Evolutionary conservation across 2,797 vertebrate genomes (phyloP).

Genomic region (Brachyrhaphis roseni): DNA sequence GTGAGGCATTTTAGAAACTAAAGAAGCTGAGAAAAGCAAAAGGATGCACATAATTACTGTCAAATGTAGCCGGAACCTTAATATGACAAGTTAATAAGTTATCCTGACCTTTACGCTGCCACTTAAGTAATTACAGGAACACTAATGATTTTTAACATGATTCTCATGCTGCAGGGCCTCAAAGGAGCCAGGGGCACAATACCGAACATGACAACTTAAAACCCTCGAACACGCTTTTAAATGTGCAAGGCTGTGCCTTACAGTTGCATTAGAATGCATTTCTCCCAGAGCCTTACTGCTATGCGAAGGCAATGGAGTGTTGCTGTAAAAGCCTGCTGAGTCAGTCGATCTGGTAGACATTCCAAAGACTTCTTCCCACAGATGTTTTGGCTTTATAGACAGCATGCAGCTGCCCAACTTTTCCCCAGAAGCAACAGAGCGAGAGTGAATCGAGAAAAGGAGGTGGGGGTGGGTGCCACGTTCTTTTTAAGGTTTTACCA

Average conservation of each 20-base stretch:
- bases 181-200: slow-evolving; percentile 29
- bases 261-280: slow-evolving; percentile 24
- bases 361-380: slow-evolving; percentile 62
- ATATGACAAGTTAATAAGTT: slow-evolving; percentile 76
- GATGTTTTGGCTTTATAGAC: slow-evolving; percentile 68
- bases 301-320: slow-evolving; percentile 22
- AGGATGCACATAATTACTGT: slow-evolving; percentile 69
- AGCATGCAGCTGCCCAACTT: slow-evolving; percentile 49
- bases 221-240: slow-evolving; percentile 48
- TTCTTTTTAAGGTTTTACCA: slow-evolving; percentile 37
- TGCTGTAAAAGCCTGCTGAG: slow-evolving; percentile 55
- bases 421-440: slow-evolving; percentile 25
- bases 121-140: slow-evolving; percentile 68
- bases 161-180: slow-evolving; percentile 47
- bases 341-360: slow-evolving; percentile 53
- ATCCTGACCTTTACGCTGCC: slow-evolving; percentile 59
- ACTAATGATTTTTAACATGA: slow-evolving; percentile 67
- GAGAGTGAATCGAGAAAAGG: slow-evolving; percentile 1
- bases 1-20: slow-evolving; percentile 22
- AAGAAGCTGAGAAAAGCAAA: slow-evolving; percentile 27
- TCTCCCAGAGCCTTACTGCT: slow-evolving; percentile 17
- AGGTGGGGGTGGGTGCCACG: slow-evolving; percentile 3
- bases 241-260: slow-evolving; percentile 38
- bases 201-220: slow-evolving; percentile 60
- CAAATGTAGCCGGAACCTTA: slow-evolving; percentile 63